These are phyloP conservation scores for Cinara cedri DNA, from an alignment of 2,888 invertebrate species.

Conservation along the genomic window DNA sequence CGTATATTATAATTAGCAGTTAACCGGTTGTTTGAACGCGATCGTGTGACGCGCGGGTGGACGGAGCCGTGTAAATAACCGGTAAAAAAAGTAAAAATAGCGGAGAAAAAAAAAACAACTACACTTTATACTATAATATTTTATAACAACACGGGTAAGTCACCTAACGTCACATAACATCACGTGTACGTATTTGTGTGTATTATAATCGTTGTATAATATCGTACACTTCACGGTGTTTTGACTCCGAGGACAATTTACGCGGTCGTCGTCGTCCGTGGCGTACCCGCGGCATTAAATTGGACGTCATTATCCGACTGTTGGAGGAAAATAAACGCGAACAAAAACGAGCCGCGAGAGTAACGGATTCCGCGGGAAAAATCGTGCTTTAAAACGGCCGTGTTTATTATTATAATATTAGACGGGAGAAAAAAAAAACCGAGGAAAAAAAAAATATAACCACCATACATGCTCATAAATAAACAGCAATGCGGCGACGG, in stretches of 20 bases:
- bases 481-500: not conserved
- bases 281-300: constrained; percentile 28
- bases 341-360: constrained; percentile 12
- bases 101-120: not conserved
- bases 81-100: not conserved
- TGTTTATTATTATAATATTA: constrained; percentile 30
- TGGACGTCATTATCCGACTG: constrained; percentile 38
- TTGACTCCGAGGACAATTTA: constrained; percentile 32
- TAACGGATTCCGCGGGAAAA: constrained; percentile 29
- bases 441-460: too few species aligned
- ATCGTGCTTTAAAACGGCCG: constrained; percentile 38
- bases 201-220: not conserved
- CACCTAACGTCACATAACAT: not conserved
- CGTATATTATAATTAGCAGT: constrained; percentile 23
- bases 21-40: constrained; percentile 27
- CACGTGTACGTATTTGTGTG: too few species aligned
- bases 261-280: not conserved
- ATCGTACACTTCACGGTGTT: constrained; percentile 22
- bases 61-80: constrained; percentile 16
- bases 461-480: too few species aligned
- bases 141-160: not conserved
- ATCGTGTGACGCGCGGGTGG: constrained; percentile 17
- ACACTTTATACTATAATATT: not conserved
- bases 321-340: not conserved
- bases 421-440: too few species aligned